Base-by-base conservation (phyloP, 2,888 invertebrate genomes). In the Tachina grossa region DNA sequence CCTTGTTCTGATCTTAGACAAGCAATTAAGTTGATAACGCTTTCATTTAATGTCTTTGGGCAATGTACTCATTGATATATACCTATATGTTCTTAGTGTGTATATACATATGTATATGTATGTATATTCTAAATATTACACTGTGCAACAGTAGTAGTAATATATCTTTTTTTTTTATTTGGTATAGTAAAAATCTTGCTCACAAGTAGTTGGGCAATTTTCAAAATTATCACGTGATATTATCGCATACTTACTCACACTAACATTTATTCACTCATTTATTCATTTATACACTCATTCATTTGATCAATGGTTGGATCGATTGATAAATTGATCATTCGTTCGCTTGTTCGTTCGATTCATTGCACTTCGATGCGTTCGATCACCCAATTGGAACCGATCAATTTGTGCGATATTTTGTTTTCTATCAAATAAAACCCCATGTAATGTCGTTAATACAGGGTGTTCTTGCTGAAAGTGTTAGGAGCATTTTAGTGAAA, bases 351-450 rank as follows among this genome's bases (percentile, higher is more conserved):
- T 80, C 85, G 75, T 76, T 75, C 85, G 53, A 83, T 82, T 76
- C 84, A 85, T 53, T 83, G 78, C 83, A 81, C 75, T 81, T 89
- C 88, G 90, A 88, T 91, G 88, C 90, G 89, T 89, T 88, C 91
- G 90, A 90, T 91, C 90, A 90, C 88, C 91, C 92, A 92, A 90
- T 91, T 91, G 93, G 92, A 92, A 92, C 92, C 92, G 92, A 92
- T 92, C 93, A 92, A 92, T 92, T 92, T 92, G 91, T 88, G 88
- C 88, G 88, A 89, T 89, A 89, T 81, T 87, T 87, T 76, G 59
- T 85, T 76, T 66, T 83, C 68, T 75, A 71, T 66, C 59, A 83
- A 9, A 11, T 16, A 39, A 39, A 71, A 16, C 19, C 71, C 71
- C 49, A 6, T 65, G 14, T 22, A 65, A 49, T 75, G 16, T 75